phyloP scores from a whole-genome alignment of 2,113 vertebrate species.

The Sula dactylatra region DNA sequence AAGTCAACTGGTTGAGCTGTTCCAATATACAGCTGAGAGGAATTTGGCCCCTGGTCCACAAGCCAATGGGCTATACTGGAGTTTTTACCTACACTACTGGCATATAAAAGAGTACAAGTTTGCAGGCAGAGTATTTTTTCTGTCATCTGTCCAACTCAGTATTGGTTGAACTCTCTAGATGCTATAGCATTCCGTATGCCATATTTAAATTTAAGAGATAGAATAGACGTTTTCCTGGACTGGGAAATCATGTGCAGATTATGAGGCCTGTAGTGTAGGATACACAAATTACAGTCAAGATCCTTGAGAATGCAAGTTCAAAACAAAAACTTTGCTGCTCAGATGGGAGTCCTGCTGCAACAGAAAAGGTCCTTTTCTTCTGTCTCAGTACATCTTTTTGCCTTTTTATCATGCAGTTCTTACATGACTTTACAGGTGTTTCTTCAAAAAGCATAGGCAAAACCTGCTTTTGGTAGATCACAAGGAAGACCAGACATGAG shows the following conservation, averaged over 20 bases:
- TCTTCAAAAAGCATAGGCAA: background rate
- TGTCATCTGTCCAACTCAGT: background rate
- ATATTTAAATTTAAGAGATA: background rate
- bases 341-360: background rate
- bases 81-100: background rate
- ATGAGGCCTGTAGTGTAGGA: background rate
- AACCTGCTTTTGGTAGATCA: background rate
- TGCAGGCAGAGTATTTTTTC: background rate
- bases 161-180: background rate
- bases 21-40: background rate
- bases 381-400: background rate
- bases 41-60: background rate
- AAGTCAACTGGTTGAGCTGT: background rate
- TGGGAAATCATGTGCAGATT: background rate
- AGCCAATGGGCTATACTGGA: background rate
- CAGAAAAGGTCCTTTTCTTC: background rate
- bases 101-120: background rate
- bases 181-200: fast-evolving
- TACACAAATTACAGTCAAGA: background rate
- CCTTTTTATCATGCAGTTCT: background rate
- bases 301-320: background rate
- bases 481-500: background rate
- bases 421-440: background rate
- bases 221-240: background rate
- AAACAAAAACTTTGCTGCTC: background rate